Evolutionary conservation across 1,140 invertebrate species (phyloP).

Genomic region (Callitettix versicolor): DNA sequence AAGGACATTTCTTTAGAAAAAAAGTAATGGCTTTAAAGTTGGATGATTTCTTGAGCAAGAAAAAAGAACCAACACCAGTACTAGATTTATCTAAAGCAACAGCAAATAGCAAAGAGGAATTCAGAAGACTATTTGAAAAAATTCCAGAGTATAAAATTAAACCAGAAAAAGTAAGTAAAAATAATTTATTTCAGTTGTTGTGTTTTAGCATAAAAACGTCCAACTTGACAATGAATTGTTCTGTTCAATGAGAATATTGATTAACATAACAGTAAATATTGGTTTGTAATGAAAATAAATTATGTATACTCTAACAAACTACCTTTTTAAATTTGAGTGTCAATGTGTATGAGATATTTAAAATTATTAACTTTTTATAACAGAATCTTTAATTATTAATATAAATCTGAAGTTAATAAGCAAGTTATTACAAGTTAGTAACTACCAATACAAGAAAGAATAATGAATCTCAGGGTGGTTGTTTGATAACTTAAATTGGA

Average conservation of each 20-base stretch:
- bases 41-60: constrained; percentile 73
- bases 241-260: not conserved
- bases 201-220: not conserved
- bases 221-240: not conserved
- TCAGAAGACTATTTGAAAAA: constrained; percentile 67
- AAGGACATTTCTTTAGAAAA: no score
- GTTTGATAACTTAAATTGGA: no score
- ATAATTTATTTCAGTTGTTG: not conserved
- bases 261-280: not conserved
- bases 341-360: not conserved
- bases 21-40: constrained; percentile 55
- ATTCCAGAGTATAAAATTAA: constrained; percentile 83
- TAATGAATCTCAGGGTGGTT: no score
- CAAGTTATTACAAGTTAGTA: no score
- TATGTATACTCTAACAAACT: not conserved
- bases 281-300: not conserved
- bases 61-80: constrained; percentile 70
- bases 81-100: constrained; percentile 74
- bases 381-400: no score
- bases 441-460: no score
- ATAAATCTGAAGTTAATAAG: no score
- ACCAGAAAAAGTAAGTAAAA: constrained; percentile 59
- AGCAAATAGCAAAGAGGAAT: constrained; percentile 66
- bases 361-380: not conserved
- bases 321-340: not conserved